A percentile compares a stretch with the other conserved stretches of the same genome.
These are phyloP conservation scores for Drosophila pectinifera DNA, from an alignment of 1,140 invertebrate species.

Conservation along the genomic window DNA sequence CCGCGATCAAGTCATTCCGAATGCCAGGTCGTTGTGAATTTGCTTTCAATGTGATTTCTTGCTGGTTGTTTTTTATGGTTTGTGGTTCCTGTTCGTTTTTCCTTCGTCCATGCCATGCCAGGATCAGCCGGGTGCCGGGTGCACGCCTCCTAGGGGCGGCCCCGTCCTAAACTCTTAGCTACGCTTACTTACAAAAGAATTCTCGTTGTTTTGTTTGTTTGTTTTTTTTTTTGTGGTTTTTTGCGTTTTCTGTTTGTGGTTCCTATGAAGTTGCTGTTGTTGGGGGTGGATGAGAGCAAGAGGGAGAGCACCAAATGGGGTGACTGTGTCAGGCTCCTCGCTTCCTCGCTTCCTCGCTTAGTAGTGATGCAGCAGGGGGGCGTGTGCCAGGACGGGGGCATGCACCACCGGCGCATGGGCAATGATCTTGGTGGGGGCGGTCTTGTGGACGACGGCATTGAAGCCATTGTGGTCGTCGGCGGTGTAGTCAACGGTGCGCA, in stretches of 20 bases:
- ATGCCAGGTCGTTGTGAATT: slow-evolving; percentile 57
- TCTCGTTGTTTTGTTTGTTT: slow-evolving; percentile 45
- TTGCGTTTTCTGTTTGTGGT: slow-evolving; percentile 61
- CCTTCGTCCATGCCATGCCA: slow-evolving; percentile 81
- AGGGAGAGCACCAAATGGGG: slow-evolving; percentile 58
- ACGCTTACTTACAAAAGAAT: slow-evolving; percentile 74
- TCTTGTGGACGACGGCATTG: slow-evolving; percentile 86
- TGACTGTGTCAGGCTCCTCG: slow-evolving; percentile 38
- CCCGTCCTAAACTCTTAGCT: slow-evolving; percentile 75
- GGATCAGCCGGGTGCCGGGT: slow-evolving; percentile 74
- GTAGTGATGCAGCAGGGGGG: slow-evolving; percentile 75
- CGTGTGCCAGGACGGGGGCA: slow-evolving; percentile 70
- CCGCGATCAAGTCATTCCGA: slow-evolving; percentile 53
- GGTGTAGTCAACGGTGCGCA: slow-evolving; percentile 88
- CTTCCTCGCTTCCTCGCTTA: slow-evolving; percentile 34
- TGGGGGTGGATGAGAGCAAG: slow-evolving; percentile 43
- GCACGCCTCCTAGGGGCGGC: slow-evolving; percentile 58
- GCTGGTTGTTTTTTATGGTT: slow-evolving; percentile 21
- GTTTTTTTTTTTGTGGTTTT: slow-evolving; percentile 53
- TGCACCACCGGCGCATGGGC: slow-evolving; percentile 75
- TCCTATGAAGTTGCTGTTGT: slow-evolving; percentile 57
- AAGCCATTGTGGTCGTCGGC: slow-evolving; percentile 89
- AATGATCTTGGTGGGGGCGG: slow-evolving; percentile 83
- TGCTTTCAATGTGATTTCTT: slow-evolving; percentile 38
- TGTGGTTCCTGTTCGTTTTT: slow-evolving; percentile 63